A percentile compares a stretch with the other conserved stretches of the same genome.
phyloP scores from a whole-genome alignment of 2,888 invertebrate genomes.

The Agapostemon virescens region DNA sequence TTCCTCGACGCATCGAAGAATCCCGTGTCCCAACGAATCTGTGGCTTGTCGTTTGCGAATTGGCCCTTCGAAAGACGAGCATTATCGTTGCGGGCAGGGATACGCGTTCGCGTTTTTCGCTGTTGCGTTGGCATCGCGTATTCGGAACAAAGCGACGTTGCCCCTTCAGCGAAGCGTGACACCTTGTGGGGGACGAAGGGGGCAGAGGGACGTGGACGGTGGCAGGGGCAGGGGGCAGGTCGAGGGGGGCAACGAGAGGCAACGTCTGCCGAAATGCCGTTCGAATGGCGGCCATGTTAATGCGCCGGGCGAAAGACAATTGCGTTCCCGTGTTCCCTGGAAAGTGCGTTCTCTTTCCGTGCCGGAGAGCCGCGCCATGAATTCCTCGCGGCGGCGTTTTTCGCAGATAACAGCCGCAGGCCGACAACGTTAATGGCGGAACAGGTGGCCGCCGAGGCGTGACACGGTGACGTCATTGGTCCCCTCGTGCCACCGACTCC shows the following conservation, averaged over 20 bases:
- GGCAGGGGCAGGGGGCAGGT: neutral
- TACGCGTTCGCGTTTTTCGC: neutral
- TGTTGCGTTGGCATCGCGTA: slow-evolving; percentile 6
- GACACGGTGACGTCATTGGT: slow-evolving; percentile 78
- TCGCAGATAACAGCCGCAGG: slow-evolving; percentile 65
- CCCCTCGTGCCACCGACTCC: slow-evolving; percentile 59
- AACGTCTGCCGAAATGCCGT: slow-evolving; percentile 62
- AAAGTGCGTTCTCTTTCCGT: slow-evolving; percentile 57
- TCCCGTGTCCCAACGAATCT: no score
- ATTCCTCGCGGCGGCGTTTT: slow-evolving; percentile 52
- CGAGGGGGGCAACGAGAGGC: neutral
- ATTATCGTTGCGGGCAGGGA: neutral
- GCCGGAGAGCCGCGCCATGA: slow-evolving; percentile 20
- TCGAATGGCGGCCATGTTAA: slow-evolving; percentile 59
- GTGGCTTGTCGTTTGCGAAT: neutral
- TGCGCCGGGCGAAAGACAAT: slow-evolving; percentile 59
- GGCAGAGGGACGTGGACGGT: neutral
- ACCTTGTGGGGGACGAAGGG: neutral
- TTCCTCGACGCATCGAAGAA: no score
- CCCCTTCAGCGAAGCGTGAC: slow-evolving; percentile 55
- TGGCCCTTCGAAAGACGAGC: neutral
- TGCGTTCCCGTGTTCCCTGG: slow-evolving; percentile 65
- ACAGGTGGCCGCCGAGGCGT: slow-evolving; percentile 77
- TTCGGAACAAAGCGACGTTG: slow-evolving; percentile 56
- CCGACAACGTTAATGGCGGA: slow-evolving; percentile 76